Base-by-base conservation (phyloP, 1,140 invertebrate genomes). In the Macrobrachium rosenbergii region DNA sequence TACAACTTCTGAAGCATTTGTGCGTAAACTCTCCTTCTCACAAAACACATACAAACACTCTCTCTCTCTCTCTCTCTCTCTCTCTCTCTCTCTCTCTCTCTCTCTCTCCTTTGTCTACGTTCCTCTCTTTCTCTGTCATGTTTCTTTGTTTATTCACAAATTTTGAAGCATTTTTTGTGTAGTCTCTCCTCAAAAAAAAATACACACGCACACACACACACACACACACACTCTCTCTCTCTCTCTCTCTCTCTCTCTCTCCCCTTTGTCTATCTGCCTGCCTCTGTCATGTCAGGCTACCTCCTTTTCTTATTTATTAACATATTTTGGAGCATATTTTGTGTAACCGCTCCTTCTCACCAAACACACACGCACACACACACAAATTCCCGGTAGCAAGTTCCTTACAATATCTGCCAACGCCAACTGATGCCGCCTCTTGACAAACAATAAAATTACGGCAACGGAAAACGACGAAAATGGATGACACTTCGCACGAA, bases 11-110 rank as follows among this genome's bases (percentile, higher is more conserved):
- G 21, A 23, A 23, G n/a, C 1, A 12, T 72, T 72, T 72, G 37
- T 72, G 67, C 5, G n/a, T n/a, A n/a, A 72, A 72, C 21, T 72
- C 6, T 23, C 37, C 21, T 21, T 11, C 37, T 12, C n/a, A n/a
- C n/a, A n/a, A n/a, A n/a, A n/a, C n/a, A n/a, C n/a, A n/a, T n/a
- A 37, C 1, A 72, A 23, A 6, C 67, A 23, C 67, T 72, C 67
- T 72, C 67, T 72, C 67, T 72, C 67, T 72, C 67, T 72, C 67
- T 72, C 67, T 72, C 67, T 72, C 67, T 72, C 67, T 72, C 67
- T 72, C 67, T 72, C 67, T 72, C 67, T 72, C 67, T 72, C 67
- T 72, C 67, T 72, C 67, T 72, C 67, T 72, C 67, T 72, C 67
- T 72, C 67, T 72, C 67, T 72, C 67, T 72, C 67, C 3, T 37